Evolutionary conservation across 2,113 vertebrate genomes (phyloP).

Genomic region (Pseudorasbora parva): DNA sequence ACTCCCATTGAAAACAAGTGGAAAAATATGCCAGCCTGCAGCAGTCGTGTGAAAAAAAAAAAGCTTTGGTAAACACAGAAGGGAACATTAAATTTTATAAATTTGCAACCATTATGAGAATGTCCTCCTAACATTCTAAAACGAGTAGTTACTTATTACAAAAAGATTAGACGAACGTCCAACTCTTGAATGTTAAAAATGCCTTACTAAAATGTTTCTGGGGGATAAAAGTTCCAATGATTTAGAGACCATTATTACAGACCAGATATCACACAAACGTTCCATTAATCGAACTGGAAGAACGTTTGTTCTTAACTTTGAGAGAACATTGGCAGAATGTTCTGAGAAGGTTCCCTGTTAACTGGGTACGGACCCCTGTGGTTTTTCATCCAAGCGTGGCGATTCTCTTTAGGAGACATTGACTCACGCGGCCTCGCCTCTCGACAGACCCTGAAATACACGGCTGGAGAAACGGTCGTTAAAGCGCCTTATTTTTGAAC

Average conservation of each 20-base stretch:
- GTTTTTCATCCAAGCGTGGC: constrained; percentile 68
- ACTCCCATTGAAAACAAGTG: too few relatives aligned
- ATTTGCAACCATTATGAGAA: too few relatives aligned
- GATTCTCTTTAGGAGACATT: constrained; percentile 67
- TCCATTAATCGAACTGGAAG: not conserved
- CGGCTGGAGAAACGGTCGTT: constrained; percentile 69
- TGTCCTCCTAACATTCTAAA: not conserved
- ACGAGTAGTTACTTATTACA: not conserved
- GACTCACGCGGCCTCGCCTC: constrained; percentile 70
- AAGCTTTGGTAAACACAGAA: too few relatives aligned
- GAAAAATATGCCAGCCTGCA: too few relatives aligned
- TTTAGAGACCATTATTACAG: not conserved
- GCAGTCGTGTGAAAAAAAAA: too few relatives aligned
- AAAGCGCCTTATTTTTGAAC: constrained; percentile 61
- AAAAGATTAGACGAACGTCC: not conserved
- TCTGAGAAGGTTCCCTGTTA: constrained; percentile 38
- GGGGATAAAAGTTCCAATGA: not conserved
- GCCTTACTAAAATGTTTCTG: not conserved
- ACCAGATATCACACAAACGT: not conserved
- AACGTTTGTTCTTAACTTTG: not conserved
- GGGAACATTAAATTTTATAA: not conserved
- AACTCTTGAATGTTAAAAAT: not conserved
- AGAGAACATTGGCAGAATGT: not conserved
- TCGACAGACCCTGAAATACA: constrained; percentile 64
- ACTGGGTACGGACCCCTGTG: constrained; percentile 64